phyloP scores from a whole-genome alignment of 2,113 vertebrate genomes.

The Pseudorhombus dupliciocellatus region DNA sequence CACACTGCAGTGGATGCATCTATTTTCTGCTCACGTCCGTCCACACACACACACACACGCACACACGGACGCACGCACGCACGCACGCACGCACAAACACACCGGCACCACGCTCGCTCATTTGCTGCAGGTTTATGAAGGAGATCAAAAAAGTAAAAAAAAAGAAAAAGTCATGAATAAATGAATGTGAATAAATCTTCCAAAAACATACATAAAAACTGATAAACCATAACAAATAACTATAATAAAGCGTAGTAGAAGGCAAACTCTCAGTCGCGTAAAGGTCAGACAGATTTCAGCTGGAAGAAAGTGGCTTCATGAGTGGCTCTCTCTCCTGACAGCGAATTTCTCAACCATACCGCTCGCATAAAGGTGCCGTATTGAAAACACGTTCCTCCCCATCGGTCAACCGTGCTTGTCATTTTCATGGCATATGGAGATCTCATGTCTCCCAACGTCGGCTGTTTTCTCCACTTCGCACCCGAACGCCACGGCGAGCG shows the following conservation, averaged over 20 bases:
- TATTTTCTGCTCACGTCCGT: slow-evolving; percentile 62
- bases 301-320: slow-evolving; percentile 50
- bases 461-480: slow-evolving; percentile 49
- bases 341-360: slow-evolving; percentile 63
- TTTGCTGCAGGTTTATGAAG: slow-evolving; percentile 39
- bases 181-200: slow-evolving; percentile 72
- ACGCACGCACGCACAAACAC: slow-evolving; percentile 1
- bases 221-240: slow-evolving; percentile 66
- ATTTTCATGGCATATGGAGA: slow-evolving; percentile 53
- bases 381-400: slow-evolving; percentile 58
- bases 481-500: slow-evolving; percentile 47
- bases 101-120: slow-evolving; percentile 6
- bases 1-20: slow-evolving; percentile 63
- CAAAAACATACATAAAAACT: slow-evolving; percentile 59
- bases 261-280: slow-evolving; percentile 45
- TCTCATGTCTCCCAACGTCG: slow-evolving; percentile 36
- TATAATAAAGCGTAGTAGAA: slow-evolving; percentile 56
- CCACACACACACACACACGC: slow-evolving; percentile 19
- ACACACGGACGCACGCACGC: slow-evolving; percentile 19
- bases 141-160: slow-evolving; percentile 32
- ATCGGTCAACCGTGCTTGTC: slow-evolving; percentile 59
- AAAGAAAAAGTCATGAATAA: slow-evolving; percentile 48
- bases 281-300: slow-evolving; percentile 66
- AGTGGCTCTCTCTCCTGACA: slow-evolving; percentile 58
- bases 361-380: slow-evolving; percentile 62